Evolutionary conservation across 2,113 vertebrate genomes (phyloP).

Genomic region (Crotophaga sulcirostris): DNA sequence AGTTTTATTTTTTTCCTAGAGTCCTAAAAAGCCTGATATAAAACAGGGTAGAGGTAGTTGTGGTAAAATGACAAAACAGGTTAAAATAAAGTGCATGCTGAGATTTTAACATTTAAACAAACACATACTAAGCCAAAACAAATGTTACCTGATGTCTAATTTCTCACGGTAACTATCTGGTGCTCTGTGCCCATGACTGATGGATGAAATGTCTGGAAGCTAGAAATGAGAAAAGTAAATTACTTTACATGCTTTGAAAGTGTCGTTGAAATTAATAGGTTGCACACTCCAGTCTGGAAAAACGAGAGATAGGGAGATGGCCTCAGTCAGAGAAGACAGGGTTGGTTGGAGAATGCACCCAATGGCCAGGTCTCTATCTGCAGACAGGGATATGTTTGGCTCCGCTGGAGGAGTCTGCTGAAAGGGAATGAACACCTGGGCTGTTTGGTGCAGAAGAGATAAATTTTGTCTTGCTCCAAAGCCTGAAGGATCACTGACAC

Average conservation of each 20-base stretch:
- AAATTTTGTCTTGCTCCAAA: background rate
- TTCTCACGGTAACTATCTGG: background rate
- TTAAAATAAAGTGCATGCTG: background rate
- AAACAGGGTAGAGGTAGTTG: background rate
- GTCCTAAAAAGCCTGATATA: background rate
- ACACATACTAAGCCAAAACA: background rate
- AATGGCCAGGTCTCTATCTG: background rate
- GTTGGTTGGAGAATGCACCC: background rate
- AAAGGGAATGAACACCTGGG: background rate
- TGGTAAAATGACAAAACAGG: background rate
- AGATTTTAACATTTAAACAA: background rate
- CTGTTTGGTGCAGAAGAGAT: background rate
- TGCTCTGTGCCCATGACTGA: background rate
- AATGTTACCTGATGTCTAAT: background rate
- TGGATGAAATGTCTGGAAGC: background rate
- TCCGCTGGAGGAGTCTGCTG: background rate
- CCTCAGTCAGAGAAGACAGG: background rate
- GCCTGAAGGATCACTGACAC: background rate
- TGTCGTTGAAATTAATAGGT: background rate
- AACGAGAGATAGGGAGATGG: background rate
- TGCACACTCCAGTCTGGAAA: background rate
- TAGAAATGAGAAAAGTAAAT: background rate
- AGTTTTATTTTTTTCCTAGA: background rate
- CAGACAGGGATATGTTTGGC: background rate
- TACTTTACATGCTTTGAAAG: background rate